Evolutionary conservation across 2,797 vertebrate genomes (phyloP), one percentile per base, ranked within the genome.

Genomic region (Aplochiton taeniatus): DNA sequence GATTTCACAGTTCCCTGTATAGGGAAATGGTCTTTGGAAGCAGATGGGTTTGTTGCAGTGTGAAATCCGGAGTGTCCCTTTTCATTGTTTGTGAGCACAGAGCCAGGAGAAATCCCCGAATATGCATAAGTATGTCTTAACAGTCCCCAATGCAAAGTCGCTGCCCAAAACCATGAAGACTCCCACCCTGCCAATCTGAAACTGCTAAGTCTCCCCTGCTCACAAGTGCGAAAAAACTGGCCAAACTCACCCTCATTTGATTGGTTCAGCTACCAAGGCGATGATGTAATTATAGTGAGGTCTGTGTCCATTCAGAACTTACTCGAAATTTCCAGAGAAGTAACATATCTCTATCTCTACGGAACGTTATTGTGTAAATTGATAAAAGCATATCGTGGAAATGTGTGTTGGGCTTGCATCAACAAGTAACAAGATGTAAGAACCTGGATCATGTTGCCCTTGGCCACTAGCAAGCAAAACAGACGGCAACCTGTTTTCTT

Each of bases 61-160:
- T 71, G 65, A 76, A 85, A 85, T 81, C 72, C 73, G 70, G 62
- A 83, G 48, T 74, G 65, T 77, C 70, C 66, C 65, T 58, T 72
- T 31, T 31, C 31, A 6, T 31, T 74, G 68, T 74, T 76, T 76
- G 65, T 63, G 44, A 9, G 41, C 58, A 58, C 64, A 52, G 51
- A 75, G 63, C 68, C 51, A 31, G 53, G 48, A 59, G 63, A 78
- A 78, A 76, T 70, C 51, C 60, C 50, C 42, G 65, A 64, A 68
- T 64, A 71, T 70, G 67, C 74, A 76, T 72, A 74, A 76, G 71
- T 55, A 58, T 66, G 65, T 73, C 60, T 72, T 19, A 50, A 8
- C 65, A 50, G 71, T 61, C 17, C 51, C 42, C 11, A 17, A 8
- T 14, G 8, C 60, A 60, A 11, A 67, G 53, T 20, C 1, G 7